Evolutionary conservation across 2,888 invertebrate species (phyloP), one percentile per base, ranked within the genome.

Genomic region (Sinhomidia bicolor): DNA sequence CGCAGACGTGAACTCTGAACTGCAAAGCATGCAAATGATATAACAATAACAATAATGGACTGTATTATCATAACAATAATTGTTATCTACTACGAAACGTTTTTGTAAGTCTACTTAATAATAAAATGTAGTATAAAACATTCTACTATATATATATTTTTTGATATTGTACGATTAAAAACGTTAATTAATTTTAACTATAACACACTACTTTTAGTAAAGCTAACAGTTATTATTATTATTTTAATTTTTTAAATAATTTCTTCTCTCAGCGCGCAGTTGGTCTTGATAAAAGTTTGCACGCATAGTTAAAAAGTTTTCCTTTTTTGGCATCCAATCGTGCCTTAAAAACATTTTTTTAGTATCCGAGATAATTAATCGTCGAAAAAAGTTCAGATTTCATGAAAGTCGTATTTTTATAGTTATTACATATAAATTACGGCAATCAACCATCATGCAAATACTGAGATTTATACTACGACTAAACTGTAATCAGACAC

Each of bases 401-500:
- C n/a, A n/a, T n/a, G n/a, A n/a, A n/a, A 14, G n/a, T 57, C 57
- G 17, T n/a, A 57, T 57, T 20, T n/a, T n/a, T 57, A 7, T 57
- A 23, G 20, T 17, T 10, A 54, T 20, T 54, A 54, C 6, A 29
- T n/a, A n/a, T n/a, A n/a, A n/a, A n/a, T 29, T 62, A 62, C 29
- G 26, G 23, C 68, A 32, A 36, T 14, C 44, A 36, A 71, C 36
- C 4, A 71, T 71, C 68, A 71, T 71, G 68, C 68, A 71, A 62
- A 41, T 71, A 65, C 65, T 29, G 41, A n/a, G n/a, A 36, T 71
- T 71, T 41, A 71, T 41, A 36, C 68, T 71, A 41, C 68, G 9
- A 4, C 44, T 71, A 36, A 65, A 71, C 68, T 71, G 26, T 44
- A 68, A 17, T 68, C 44, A 71, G 44, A 71, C 44, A 71, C 68